Conservation (phyloP, 2,797 vertebrate species). For the Protosalanx chinensis region DNA sequence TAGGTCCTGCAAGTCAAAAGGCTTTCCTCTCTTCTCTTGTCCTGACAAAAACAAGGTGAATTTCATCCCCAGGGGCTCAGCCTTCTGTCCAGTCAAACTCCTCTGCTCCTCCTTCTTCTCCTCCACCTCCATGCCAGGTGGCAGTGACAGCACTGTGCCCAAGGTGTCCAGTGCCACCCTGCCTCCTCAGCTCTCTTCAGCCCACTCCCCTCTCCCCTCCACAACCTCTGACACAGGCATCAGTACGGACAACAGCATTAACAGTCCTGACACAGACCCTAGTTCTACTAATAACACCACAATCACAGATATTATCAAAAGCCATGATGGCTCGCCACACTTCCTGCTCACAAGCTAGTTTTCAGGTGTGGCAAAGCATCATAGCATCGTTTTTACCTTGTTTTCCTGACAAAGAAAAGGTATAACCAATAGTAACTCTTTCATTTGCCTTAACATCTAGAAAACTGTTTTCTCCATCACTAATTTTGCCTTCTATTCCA, state of each 20-base stretch:
- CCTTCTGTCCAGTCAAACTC: conserved; percentile 96
- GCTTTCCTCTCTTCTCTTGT: conserved; percentile 93
- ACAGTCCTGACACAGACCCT: conserved; percentile 35
- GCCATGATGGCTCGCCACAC: conserved; percentile 27
- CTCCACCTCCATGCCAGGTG: conserved; percentile 59
- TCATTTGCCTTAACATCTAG: conserved; percentile 1
- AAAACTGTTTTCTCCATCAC: conserved; percentile 56
- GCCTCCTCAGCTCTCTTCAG: conserved; percentile 42
- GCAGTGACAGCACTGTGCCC: conserved; percentile 53
- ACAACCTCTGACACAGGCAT: conserved; percentile 24
- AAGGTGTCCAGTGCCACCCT: conserved; percentile 58
- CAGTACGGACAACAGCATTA: conserved; percentile 42
- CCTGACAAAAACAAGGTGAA: conserved; percentile 99
- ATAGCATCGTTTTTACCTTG: neutral
- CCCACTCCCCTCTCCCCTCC: conserved; percentile 71
- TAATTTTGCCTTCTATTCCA: conserved; percentile 64
- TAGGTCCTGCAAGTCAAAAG: conserved; percentile 87
- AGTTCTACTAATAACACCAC: conserved; percentile 31
- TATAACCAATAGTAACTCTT: neutral
- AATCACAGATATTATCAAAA: conserved; percentile 66
- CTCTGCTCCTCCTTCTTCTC: conserved; percentile 83
- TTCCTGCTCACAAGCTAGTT: conserved; percentile 62
- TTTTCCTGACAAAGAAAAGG: conserved; percentile 1
- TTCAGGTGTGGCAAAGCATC: conserved; percentile 51
- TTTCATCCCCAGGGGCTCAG: conserved; percentile 93